phyloP scores from a whole-genome alignment of 2,113 vertebrate species.

The Falco punctatus region DNA sequence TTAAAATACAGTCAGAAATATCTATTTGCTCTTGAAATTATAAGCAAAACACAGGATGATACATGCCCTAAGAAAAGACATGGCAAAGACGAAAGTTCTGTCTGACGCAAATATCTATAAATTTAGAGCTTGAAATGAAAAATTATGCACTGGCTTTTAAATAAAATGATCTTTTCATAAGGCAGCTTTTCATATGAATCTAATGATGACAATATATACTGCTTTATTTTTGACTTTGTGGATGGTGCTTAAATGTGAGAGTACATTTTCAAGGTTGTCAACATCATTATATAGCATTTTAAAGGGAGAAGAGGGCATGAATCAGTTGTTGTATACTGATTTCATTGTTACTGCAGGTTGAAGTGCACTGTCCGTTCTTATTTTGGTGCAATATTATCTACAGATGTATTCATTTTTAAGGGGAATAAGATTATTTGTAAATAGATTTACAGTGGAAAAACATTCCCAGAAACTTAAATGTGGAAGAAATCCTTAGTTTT shows the following conservation, averaged over 20 bases:
- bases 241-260: not conserved
- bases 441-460: not conserved
- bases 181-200: not conserved
- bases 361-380: not conserved
- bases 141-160: not conserved
- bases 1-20: not conserved
- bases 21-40: not conserved
- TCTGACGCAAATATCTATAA: not conserved
- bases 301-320: not conserved
- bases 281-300: not conserved
- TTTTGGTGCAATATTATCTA: not conserved
- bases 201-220: not conserved
- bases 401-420: not conserved
- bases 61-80: not conserved
- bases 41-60: not conserved
- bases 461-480: not conserved
- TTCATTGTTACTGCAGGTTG: not conserved
- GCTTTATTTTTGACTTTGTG: not conserved
- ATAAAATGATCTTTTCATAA: not conserved
- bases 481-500: not conserved
- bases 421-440: not conserved
- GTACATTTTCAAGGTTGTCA: not conserved
- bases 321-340: not conserved
- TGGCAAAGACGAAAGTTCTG: not conserved
- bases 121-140: not conserved